Base-by-base conservation (phyloP, 64 coral and sea anemone species). In the Trachythela sp. region DNA sequence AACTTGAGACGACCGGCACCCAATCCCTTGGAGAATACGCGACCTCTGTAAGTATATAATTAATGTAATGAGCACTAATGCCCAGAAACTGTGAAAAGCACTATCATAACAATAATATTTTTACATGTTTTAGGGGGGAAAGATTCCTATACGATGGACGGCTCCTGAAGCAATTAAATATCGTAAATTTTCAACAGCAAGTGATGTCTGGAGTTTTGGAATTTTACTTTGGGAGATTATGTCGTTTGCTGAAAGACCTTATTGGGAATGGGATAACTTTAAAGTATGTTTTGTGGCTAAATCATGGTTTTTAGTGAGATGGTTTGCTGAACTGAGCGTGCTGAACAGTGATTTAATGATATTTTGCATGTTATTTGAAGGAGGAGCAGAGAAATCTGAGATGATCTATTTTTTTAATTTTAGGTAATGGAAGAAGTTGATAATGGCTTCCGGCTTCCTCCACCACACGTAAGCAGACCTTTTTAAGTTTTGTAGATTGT, bases 201-300 rank as follows among this genome's bases (percentile, higher is more conserved):
- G 94, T 90, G 94, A 95, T 8, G 94, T 95, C 24, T 95, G 94
- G 94, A 95, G 94, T 89, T 95, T 85, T 45, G 94, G 94, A 11
- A 90, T 95, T 36, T 72, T 95, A 4, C 31, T 95, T 3, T 95
- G 94, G 94, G 94, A 95, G 27, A 90, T 95, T n/a, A 92, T 92
- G 94, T 90, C 94, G 39, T 95, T 90, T 85, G 48, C 18, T 27
- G 84, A 95, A 33, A 92, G 94, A 90, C 92, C 92, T 20, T 94
- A 94, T 54, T 90, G 92, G 88, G 59, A 90, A 13, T 94, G 92
- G 92, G 86, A 94, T 76, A 94, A 94, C 71, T 90, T 70, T 13
- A 64, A 64, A 27, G 56, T 64, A 64, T 29, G 30, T 14, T 8
- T 8, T 70, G 9, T 8, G 24, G 26, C 3, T 31, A 26, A 31